These are phyloP conservation scores for Melopsittacus undulatus DNA, from an alignment of 2,797 vertebrate species.

Conservation along the genomic window DNA sequence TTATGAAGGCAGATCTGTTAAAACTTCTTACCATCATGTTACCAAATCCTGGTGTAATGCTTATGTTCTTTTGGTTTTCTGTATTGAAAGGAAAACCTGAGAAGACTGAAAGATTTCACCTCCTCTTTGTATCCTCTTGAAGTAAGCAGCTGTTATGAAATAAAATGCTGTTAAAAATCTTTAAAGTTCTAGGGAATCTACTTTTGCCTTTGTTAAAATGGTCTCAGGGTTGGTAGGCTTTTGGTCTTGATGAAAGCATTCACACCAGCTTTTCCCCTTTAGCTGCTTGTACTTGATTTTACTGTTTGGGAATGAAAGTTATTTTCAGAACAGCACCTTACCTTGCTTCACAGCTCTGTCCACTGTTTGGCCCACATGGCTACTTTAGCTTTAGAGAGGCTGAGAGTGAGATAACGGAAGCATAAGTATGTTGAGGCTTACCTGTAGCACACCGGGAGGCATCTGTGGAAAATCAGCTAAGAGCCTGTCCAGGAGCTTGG, in stretches of 20 bases:
- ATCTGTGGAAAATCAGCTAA: background rate
- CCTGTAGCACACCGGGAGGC: accelerated
- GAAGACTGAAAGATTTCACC: background rate
- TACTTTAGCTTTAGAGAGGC: background rate
- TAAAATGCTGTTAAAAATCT: background rate
- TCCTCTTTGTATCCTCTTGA: background rate
- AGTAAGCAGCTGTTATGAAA: background rate
- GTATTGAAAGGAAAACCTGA: background rate
- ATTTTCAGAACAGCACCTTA: background rate
- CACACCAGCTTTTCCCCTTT: background rate
- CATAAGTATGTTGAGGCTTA: background rate
- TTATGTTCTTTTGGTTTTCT: background rate
- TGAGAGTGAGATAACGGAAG: background rate
- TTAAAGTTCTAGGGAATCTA: background rate
- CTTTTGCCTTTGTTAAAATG: background rate
- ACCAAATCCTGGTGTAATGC: background rate
- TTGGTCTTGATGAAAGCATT: background rate
- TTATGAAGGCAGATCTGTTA: background rate
- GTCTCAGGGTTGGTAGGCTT: background rate
- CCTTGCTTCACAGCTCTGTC: background rate
- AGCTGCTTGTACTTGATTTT: background rate
- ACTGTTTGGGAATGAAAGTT: background rate
- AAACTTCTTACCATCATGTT: background rate
- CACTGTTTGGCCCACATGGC: background rate
- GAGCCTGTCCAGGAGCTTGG: background rate